Base-by-base conservation (phyloP, 2,797 vertebrate genomes). In the Pantherophis vulpinus region DNA sequence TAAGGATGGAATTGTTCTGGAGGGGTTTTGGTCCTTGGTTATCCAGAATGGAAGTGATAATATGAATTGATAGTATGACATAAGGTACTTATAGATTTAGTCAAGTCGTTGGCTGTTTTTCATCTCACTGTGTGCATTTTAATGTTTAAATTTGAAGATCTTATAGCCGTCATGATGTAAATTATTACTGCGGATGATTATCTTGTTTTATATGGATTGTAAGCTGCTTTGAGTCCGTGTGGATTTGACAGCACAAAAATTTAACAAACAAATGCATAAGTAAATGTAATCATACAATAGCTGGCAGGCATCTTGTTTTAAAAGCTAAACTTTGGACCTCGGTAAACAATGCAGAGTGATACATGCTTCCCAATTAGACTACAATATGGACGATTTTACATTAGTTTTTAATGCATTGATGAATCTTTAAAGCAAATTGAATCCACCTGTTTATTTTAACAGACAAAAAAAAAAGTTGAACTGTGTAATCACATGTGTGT, bases 311-410 rank as follows among this genome's bases (percentile, higher is more conserved):
- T 32, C 55, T 58, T 58, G 54, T 55, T 27, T 60, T 61, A 92
- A 11, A 2, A 37, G 58, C 83, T 51, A 91, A 87, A 89, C 20
- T 58, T 42, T 88, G 27, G 74, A 42, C 58, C 25, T 3, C 0
- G 9, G 47, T 32, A n/a, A 88, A 10, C 32, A 32, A 88, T 5
- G 2, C 12, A 4, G 60, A 92, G 51, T 4, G 61, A 0, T 37
- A 8, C 6, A n/a, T 6, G 1, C 79, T 90, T 87, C 63, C 63
- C 58, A 20, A 63, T 88, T 27, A 87, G 88, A 58, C 7, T 86
- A 27, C 12, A 29, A 91, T 94, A 25, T 47, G 18, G 6, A 94
- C 11, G 88, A 5, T 86, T 95, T 91, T 92, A 89, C 94, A 94
- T 14, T 70, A 55, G 0, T 10, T 61, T n/a, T 13, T 89, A 61